A percentile compares a stretch with the other conserved stretches of the same genome.
Conservation (phyloP, 2,888 invertebrate species). For the Amaurobius ferox region DNA sequence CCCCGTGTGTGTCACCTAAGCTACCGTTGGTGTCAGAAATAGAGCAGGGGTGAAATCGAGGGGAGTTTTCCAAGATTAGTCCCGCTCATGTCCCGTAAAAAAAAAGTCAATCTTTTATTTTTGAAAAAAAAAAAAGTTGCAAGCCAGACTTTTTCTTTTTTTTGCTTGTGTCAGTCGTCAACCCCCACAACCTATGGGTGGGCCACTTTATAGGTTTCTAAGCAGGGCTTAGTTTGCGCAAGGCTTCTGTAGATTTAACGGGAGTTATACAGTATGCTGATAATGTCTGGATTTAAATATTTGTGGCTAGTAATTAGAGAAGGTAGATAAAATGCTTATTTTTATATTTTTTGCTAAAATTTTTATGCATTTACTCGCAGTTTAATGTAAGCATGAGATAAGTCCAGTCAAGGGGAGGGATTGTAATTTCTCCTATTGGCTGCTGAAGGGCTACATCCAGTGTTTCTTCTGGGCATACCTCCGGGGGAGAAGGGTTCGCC, state of each 20-base stretch:
- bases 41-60: constrained; percentile 17
- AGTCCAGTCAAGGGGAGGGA: no score
- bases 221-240: constrained; percentile 17
- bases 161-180: not conserved
- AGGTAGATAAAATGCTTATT: no score
- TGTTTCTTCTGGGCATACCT: no score
- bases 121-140: not conserved
- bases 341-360: no score
- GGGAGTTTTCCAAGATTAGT: constrained; percentile 56
- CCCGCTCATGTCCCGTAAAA: constrained; percentile 2
- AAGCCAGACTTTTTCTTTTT: constrained; percentile 13
- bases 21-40: constrained; percentile 30
- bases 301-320: no score
- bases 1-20: constrained; percentile 26
- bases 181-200: constrained; percentile 19
- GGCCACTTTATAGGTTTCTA: constrained; percentile 48
- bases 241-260: constrained; percentile 22
- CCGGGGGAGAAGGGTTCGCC: no score
- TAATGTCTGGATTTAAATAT: no score
- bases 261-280: no score
- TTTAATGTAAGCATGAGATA: no score
- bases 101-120: not conserved
- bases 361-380: no score
- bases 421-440: no score
- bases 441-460: no score